These are phyloP conservation scores for Eristalinus aeneus DNA, from an alignment of 2,888 invertebrate species.

Conservation along the genomic window DNA sequence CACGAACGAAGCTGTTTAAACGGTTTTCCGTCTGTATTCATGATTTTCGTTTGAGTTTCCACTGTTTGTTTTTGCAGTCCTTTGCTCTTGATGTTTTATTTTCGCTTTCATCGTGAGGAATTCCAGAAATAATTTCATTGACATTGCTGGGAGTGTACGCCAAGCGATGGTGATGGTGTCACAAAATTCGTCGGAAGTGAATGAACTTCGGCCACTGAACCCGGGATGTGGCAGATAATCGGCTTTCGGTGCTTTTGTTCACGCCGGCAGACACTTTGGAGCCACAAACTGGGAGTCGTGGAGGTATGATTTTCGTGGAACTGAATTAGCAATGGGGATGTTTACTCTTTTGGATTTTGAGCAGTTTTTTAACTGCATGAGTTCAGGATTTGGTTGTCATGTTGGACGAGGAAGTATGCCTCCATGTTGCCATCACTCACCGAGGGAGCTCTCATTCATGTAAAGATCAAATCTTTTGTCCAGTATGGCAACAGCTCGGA, in stretches of 20 bases:
- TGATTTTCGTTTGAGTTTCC: background rate
- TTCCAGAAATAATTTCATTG: constrained; percentile 3
- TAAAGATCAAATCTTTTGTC: too few species aligned
- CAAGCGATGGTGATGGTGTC: background rate
- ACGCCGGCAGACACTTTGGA: background rate
- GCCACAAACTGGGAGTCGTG: background rate
- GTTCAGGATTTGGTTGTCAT: background rate
- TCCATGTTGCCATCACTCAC: too few species aligned
- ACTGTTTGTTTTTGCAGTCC: background rate
- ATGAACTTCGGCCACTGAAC: background rate
- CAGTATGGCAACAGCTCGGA: too few species aligned
- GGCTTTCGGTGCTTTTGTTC: background rate
- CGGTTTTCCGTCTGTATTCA: background rate
- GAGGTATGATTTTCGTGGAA: background rate
- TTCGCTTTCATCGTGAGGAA: constrained; percentile 1
- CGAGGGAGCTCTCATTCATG: too few species aligned
- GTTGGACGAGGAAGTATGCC: background rate
- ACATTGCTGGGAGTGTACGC: background rate
- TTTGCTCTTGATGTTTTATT: background rate
- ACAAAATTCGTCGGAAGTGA: background rate
- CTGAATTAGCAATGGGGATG: background rate
- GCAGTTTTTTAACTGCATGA: background rate
- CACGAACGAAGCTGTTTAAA: background rate
- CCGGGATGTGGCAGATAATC: background rate
- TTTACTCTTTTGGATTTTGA: background rate